Conservation (phyloP, 2,797 vertebrate species). For the Cossypha polioptera region DNA sequence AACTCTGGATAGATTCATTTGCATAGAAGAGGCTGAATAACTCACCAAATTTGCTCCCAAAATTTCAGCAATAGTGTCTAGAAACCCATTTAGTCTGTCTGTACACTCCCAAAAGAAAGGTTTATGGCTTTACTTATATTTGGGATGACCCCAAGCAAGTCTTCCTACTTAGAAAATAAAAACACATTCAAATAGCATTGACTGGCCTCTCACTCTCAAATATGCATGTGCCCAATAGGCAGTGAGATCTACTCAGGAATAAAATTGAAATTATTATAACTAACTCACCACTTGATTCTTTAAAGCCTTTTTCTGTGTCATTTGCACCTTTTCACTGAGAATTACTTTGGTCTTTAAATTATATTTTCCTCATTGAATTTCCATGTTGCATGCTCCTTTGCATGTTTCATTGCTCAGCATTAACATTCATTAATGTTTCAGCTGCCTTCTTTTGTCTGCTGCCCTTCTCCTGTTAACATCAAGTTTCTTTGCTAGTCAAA, state of each 20-base stretch:
- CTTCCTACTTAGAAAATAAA: neutral
- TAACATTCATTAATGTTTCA: constrained; percentile 63
- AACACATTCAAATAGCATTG: neutral
- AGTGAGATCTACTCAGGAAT: neutral
- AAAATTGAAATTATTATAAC: constrained; percentile 22
- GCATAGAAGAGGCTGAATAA: neutral
- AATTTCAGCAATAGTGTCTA: neutral
- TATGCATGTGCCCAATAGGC: neutral
- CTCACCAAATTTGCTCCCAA: neutral
- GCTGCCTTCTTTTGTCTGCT: constrained; percentile 51
- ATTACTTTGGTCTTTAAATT: constrained; percentile 38
- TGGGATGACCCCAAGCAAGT: neutral
- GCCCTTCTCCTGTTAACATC: constrained; percentile 27
- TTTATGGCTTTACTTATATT: neutral
- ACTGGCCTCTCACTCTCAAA: neutral
- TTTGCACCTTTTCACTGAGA: constrained; percentile 29
- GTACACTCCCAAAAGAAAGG: neutral
- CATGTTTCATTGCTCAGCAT: constrained; percentile 54
- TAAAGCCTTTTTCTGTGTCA: neutral
- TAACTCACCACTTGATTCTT: neutral
- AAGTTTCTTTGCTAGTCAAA: constrained; percentile 53
- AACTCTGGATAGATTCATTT: neutral
- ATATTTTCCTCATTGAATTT: constrained; percentile 51
- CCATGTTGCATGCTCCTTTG: constrained; percentile 1
- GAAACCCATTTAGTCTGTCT: neutral